Percentiles rank a stretch among this genome's conserved stretches.
phyloP scores from a whole-genome alignment of 1,140 invertebrate species.

The Olivierus martensii region DNA sequence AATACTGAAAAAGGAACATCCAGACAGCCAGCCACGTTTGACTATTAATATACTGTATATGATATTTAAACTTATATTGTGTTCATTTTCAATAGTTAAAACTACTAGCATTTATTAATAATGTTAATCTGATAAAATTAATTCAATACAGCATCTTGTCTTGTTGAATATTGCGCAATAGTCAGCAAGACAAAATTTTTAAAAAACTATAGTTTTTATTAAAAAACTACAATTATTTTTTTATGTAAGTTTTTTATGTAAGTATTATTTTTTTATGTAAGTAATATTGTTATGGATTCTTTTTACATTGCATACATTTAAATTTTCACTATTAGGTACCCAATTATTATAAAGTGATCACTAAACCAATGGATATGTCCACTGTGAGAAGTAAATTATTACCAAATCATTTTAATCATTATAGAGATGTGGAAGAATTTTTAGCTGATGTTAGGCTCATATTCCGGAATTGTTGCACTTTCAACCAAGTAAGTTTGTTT shows the following conservation, averaged over 20 bases:
- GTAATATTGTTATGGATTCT: not conserved
- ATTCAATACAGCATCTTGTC: no score
- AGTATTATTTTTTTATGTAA: not conserved
- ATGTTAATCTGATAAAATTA: no score
- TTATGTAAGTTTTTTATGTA: not conserved
- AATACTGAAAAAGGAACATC: no score
- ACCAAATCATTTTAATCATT: conserved; percentile 51
- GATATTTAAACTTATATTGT: no score
- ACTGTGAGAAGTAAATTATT: conserved; percentile 62
- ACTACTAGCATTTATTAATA: no score
- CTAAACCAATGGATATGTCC: conserved; percentile 69
- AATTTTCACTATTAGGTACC: conserved; percentile 40
- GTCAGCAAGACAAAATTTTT: no score
- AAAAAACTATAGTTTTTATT: no score
- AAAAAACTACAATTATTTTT: not conserved
- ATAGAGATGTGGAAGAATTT: conserved; percentile 57
- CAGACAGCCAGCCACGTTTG: no score
- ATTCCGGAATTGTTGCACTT: conserved; percentile 72
- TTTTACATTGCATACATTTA: not conserved
- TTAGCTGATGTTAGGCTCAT: conserved; percentile 67
- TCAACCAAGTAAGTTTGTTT: conserved; percentile 55
- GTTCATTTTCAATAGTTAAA: no score
- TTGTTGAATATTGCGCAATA: no score
- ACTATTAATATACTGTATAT: no score
- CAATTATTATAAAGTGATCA: conserved; percentile 60